Percentiles rank a stretch among this genome's conserved stretches.
These are phyloP conservation scores for Sander vitreus DNA, from an alignment of 2,113 vertebrate species.

Conservation along the genomic window DNA sequence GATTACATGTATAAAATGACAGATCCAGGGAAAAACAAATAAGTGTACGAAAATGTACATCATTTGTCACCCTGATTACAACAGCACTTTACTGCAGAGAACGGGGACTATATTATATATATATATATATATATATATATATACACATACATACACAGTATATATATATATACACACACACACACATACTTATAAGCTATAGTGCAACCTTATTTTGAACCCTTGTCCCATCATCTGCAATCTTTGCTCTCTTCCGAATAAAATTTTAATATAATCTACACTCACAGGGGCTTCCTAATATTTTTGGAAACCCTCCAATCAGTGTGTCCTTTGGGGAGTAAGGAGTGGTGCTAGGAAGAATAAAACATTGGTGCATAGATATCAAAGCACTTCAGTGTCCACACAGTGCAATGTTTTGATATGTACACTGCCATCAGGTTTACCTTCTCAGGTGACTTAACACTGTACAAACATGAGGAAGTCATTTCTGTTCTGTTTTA, in stretches of 20 bases:
- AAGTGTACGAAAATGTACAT: neutral
- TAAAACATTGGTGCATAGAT: conserved; percentile 28
- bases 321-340: neutral
- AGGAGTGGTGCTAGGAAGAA: conserved; percentile 19
- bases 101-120: too few species aligned
- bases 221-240: neutral
- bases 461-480: neutral
- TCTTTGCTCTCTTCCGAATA: neutral
- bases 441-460: neutral
- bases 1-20: neutral
- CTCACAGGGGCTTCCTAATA: neutral
- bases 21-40: neutral
- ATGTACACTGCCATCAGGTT: neutral
- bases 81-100: neutral
- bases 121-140: too few species aligned
- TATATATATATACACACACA: too few species aligned
- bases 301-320: conserved; percentile 39
- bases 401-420: neutral
- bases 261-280: neutral
- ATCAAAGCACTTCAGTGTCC: conserved; percentile 11
- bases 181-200: neutral
- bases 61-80: neutral
- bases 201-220: neutral
- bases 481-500: too few species aligned
- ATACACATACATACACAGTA: too few species aligned